A percentile compares a stretch with the other conserved stretches of the same genome.
phyloP scores from a whole-genome alignment of 2,888 invertebrate genomes.

The Melieria crassipennis region DNA sequence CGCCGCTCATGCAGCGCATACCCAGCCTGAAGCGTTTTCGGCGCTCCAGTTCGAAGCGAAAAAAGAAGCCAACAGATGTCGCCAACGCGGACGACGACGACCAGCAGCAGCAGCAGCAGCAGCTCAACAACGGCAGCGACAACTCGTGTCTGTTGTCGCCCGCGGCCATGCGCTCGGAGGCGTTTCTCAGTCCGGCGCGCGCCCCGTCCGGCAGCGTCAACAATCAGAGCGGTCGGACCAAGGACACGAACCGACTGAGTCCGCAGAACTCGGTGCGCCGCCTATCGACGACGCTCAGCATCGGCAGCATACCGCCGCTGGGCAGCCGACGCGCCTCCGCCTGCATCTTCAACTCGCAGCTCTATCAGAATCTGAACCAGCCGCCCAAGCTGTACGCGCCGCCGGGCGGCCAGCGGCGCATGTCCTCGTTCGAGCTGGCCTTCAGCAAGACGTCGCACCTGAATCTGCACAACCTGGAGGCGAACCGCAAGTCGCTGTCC shows the following conservation, averaged over 20 bases:
- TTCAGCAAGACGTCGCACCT: conserved; percentile 65
- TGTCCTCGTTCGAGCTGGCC: conserved; percentile 65
- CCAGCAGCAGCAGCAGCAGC: conserved; percentile 67
- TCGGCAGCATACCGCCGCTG: conserved; percentile 50
- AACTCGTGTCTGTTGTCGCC: conserved; percentile 69
- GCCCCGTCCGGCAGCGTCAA: conserved; percentile 13
- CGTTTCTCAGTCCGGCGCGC: conserved; percentile 39
- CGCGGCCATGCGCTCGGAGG: conserved; percentile 69
- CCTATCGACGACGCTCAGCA: conserved; percentile 55
- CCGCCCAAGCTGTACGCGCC: conserved; percentile 59
- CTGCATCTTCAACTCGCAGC: conserved; percentile 64
- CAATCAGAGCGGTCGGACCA: conserved; percentile 69
- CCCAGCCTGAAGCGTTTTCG: conserved; percentile 78
- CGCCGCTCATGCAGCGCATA: conserved; percentile 42
- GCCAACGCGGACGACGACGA: conserved; percentile 71
- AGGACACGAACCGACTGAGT: conserved; percentile 73
- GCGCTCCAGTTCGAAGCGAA: conserved; percentile 77
- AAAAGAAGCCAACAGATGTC: conserved; percentile 56
- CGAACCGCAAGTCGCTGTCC: conserved; percentile 63
- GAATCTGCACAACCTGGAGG: conserved; percentile 62
- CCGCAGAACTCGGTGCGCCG: conserved; percentile 75
- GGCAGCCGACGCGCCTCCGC: conserved; percentile 61
- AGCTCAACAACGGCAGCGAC: conserved; percentile 77
- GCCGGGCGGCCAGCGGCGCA: conserved; percentile 53
- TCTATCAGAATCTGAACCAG: conserved; percentile 65